phyloP scores from a whole-genome alignment of 2,888 invertebrate genomes.

The Gerris lacustris region DNA sequence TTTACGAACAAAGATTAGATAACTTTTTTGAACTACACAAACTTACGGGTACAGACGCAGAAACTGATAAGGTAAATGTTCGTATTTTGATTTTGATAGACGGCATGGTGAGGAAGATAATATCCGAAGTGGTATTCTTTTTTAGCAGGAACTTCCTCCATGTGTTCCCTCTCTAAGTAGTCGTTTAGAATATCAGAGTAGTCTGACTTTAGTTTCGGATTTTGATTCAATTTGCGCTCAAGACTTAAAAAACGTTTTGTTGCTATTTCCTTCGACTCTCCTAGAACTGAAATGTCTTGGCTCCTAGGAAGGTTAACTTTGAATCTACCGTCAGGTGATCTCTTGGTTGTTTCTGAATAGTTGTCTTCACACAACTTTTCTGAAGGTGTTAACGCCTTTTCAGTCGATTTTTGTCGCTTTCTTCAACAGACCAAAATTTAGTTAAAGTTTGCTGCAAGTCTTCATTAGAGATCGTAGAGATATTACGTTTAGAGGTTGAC shows the following conservation, averaged over 20 bases:
- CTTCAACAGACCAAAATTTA: conserved; percentile 13
- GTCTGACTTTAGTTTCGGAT: conserved; percentile 5
- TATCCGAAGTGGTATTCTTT: conserved; percentile 13
- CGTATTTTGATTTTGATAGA: conserved; percentile 22
- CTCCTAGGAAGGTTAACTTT: conserved; percentile 19
- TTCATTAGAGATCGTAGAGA: not conserved
- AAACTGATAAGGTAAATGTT: too few relatives aligned
- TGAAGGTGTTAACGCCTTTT: not conserved
- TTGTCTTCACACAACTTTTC: conserved; percentile 7
- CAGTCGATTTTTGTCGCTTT: not conserved
- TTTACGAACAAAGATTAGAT: too few relatives aligned
- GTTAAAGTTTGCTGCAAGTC: not conserved
- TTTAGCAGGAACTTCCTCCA: conserved; percentile 19
- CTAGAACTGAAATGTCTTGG: conserved; percentile 12
- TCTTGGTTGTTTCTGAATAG: not conserved
- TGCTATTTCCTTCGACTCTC: conserved; percentile 19
- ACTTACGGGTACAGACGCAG: too few relatives aligned
- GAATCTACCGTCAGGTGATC: conserved; percentile 6
- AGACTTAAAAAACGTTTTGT: conserved; percentile 16
- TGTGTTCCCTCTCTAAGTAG: conserved; percentile 24
- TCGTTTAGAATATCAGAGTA: conserved; percentile 25
- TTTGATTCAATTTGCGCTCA: conserved; percentile 13
- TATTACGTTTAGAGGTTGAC: not conserved
- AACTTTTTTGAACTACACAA: too few relatives aligned
- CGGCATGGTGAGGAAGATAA: conserved; percentile 33